A percentile compares a stretch with the other conserved stretches of the same genome.
Conservation (phyloP, 2,113 vertebrate species). For the Ptilonorhynchus violaceus region DNA sequence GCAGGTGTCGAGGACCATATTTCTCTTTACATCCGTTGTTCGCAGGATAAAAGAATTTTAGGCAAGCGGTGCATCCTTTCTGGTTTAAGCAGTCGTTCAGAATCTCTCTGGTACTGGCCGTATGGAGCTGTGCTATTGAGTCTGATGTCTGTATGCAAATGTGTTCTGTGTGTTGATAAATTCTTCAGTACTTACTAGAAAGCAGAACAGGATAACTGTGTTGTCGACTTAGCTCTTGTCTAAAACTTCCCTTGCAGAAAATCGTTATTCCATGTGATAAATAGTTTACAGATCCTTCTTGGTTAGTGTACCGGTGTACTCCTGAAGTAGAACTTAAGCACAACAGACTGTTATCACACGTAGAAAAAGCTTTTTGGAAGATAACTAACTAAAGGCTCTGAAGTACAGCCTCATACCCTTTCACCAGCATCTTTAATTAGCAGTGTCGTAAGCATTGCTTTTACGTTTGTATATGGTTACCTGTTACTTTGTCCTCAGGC, state of each 20-base stretch:
- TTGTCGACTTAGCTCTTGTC: not conserved
- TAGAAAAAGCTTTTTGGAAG: not conserved
- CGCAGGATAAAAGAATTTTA: not conserved
- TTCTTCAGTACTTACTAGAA: not conserved
- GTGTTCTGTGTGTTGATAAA: not conserved
- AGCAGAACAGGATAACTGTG: not conserved
- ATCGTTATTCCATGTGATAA: not conserved
- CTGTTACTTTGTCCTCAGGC: constrained; percentile 27
- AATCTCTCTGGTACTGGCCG: not conserved
- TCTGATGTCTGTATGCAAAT: not conserved
- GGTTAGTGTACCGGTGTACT: not conserved
- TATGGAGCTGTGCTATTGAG: not conserved
- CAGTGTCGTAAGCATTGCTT: not conserved
- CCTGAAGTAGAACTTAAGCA: not conserved
- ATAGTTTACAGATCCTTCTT: not conserved
- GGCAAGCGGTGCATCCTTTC: not conserved
- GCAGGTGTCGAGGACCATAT: fast-evolving
- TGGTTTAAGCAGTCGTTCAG: not conserved
- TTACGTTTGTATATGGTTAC: not conserved
- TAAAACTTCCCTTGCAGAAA: not conserved
- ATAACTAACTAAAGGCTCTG: not conserved
- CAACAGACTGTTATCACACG: not conserved
- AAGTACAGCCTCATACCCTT: not conserved
- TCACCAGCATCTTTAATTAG: not conserved
- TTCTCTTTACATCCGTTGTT: not conserved